A percentile compares a stretch with the other conserved stretches of the same genome.
Evolutionary conservation across 2,888 invertebrate genomes (phyloP).

Genomic region (Aphodius sticticus): DNA sequence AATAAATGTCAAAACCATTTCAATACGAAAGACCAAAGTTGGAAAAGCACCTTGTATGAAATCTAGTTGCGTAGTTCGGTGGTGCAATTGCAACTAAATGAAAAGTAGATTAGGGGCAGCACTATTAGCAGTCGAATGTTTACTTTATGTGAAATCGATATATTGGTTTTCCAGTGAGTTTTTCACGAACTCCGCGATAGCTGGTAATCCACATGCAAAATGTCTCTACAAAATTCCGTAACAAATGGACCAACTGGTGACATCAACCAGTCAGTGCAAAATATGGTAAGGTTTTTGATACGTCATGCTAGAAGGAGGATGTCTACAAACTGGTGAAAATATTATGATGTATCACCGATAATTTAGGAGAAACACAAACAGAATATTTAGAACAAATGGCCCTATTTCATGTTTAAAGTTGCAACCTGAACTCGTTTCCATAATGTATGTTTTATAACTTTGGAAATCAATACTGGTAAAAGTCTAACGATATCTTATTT

Average conservation of each 20-base stretch:
- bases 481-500: not conserved
- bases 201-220: slow-evolving; percentile 34
- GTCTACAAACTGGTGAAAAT: not conserved
- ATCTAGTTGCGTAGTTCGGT: not conserved
- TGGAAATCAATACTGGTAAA: not conserved
- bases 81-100: not conserved
- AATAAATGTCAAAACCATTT: not conserved
- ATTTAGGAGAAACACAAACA: too few species aligned
- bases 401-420: not conserved
- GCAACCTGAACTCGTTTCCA: not conserved
- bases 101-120: not conserved
- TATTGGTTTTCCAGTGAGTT: slow-evolving; percentile 21
- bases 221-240: slow-evolving; percentile 41
- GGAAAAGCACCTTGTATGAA: not conserved
- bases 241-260: slow-evolving; percentile 40
- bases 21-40: not conserved
- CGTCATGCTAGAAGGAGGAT: not conserved
- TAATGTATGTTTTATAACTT: not conserved
- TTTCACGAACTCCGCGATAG: slow-evolving; percentile 22
- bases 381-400: too few species aligned
- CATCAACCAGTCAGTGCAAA: slow-evolving; percentile 29
- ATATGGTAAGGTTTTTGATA: slow-evolving; percentile 29
- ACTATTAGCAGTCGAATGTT: not conserved
- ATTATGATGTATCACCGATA: not conserved
- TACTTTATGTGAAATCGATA: slow-evolving; percentile 13